Evolutionary conservation across 2,888 invertebrate genomes (phyloP).

Genomic region (Mimumesa dahlbomi): DNA sequence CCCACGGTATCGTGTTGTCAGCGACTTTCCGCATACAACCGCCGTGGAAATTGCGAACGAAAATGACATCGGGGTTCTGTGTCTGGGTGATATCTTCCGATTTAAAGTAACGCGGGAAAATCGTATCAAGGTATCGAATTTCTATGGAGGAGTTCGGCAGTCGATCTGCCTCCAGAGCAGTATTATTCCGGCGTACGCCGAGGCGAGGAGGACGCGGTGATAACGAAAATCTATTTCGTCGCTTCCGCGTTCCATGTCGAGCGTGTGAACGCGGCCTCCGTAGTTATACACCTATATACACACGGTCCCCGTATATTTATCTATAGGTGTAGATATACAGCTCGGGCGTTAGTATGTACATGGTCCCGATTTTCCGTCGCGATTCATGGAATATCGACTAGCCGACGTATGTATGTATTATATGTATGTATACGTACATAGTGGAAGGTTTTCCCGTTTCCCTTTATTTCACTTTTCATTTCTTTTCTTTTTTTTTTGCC

Average conservation of each 20-base stretch:
- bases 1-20: too few species aligned
- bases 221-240: conserved; percentile 76
- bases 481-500: too few species aligned
- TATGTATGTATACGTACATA: too few species aligned
- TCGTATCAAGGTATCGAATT: conserved; percentile 55
- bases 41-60: too few species aligned
- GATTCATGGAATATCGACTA: conserved; percentile 52
- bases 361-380: conserved; percentile 45
- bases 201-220: conserved; percentile 54
- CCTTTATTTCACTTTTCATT: conserved; percentile 46
- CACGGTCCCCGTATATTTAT: not conserved
- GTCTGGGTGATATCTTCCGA: conserved; percentile 20
- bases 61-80: conserved; percentile 11
- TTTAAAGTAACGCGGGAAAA: conserved; percentile 49
- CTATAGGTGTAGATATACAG: conserved; percentile 12
- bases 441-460: conserved; percentile 36
- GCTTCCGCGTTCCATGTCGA: conserved; percentile 63
- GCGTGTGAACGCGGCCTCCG: conserved; percentile 58
- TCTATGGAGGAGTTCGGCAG: conserved; percentile 49
- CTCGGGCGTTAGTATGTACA: conserved; percentile 1
- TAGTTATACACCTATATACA: conserved; percentile 4
- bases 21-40: too few species aligned
- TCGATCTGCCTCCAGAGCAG: conserved; percentile 52
- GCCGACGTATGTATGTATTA: too few species aligned
- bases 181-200: conserved; percentile 59